phyloP scores from a whole-genome alignment of 2,888 invertebrate species.

The Teleiodes luculella region DNA sequence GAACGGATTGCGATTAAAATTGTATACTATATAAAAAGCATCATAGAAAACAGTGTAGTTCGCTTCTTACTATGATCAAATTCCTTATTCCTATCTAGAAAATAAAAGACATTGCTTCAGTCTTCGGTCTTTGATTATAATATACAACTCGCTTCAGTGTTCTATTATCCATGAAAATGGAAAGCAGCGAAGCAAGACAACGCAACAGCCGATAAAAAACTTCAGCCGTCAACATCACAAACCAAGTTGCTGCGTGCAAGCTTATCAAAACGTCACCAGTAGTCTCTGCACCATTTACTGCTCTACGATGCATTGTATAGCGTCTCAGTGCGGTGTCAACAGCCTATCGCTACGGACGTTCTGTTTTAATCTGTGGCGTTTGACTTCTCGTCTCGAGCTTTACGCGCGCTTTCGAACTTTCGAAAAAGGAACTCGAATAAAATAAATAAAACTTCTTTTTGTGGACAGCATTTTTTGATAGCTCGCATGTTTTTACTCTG shows the following conservation, averaged over 20 bases:
- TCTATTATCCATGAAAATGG: background rate
- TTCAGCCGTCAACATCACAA: background rate
- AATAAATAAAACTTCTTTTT: background rate
- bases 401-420: constrained; percentile 22
- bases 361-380: constrained; percentile 30
- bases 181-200: background rate
- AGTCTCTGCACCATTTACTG: background rate
- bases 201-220: background rate
- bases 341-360: constrained; percentile 29
- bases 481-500: background rate
- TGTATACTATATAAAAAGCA: too few relatives aligned
- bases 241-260: background rate
- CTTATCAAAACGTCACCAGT: background rate
- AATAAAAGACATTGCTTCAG: too few relatives aligned
- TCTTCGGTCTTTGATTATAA: too few relatives aligned
- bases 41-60: too few relatives aligned
- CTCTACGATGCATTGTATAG: constrained; percentile 23
- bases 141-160: too few relatives aligned
- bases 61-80: too few relatives aligned
- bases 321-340: constrained; percentile 42
- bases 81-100: too few relatives aligned
- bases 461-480: background rate
- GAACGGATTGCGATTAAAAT: too few relatives aligned
- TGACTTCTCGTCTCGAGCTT: constrained; percentile 21
- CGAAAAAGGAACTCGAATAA: background rate